A percentile compares a stretch with the other conserved stretches of the same genome.
phyloP scores from a whole-genome alignment of 2,888 invertebrate genomes.

The Tyria jacobaeae region DNA sequence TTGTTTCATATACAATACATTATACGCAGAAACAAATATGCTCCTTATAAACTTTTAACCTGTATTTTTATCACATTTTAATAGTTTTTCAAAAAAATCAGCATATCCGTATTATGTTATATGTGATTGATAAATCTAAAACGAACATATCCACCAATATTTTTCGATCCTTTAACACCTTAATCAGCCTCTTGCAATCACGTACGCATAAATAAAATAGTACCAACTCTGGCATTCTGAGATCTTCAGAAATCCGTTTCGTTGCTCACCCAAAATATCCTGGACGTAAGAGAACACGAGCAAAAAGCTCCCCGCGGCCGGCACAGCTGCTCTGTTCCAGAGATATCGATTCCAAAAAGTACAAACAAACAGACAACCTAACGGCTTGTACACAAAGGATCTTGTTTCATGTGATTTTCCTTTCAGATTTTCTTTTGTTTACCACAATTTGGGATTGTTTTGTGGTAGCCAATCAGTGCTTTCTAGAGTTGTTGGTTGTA shows the following conservation, averaged over 20 bases:
- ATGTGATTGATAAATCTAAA: too few relatives aligned
- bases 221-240: constrained; percentile 25
- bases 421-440: constrained; percentile 32
- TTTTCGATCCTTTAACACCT: background rate
- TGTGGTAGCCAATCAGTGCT: constrained; percentile 3
- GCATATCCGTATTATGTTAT: too few relatives aligned
- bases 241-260: constrained; percentile 48
- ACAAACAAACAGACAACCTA: constrained; percentile 67
- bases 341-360: constrained; percentile 81
- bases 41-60: too few relatives aligned
- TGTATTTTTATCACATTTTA: too few relatives aligned
- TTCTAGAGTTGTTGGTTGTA: background rate
- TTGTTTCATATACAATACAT: too few relatives aligned
- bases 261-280: constrained; percentile 55
- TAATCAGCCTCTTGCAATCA: background rate
- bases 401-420: constrained; percentile 39
- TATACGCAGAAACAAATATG: too few relatives aligned
- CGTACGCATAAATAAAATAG: background rate
- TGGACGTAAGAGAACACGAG: constrained; percentile 47
- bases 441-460: constrained; percentile 30
- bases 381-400: constrained; percentile 64
- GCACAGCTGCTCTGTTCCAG: constrained; percentile 79
- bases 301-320: constrained; percentile 55
- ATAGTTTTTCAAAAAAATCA: too few relatives aligned
- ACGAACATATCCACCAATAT: background rate